Percentiles rank a stretch among this genome's conserved stretches.
phyloP scores from a whole-genome alignment of 2,888 invertebrate genomes.

The Eudemis profundana region DNA sequence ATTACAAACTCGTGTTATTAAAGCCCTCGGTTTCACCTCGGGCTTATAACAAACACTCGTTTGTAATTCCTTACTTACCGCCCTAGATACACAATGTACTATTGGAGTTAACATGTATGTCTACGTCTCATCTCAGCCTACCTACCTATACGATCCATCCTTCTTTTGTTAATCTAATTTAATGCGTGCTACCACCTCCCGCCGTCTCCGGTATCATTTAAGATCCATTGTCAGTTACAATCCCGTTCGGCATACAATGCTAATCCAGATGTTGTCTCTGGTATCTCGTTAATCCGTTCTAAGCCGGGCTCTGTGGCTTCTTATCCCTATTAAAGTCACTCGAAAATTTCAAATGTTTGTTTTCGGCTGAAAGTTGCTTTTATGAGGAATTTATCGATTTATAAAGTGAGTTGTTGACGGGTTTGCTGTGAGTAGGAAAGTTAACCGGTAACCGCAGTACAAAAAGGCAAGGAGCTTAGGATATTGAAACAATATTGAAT shows the following conservation, averaged over 20 bases:
- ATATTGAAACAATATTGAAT: too few species aligned
- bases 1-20: too few species aligned
- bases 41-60: too few species aligned
- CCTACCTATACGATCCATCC: neutral
- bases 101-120: too few species aligned
- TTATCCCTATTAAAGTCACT: constrained; percentile 49
- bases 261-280: constrained; percentile 43
- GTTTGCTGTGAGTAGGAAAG: neutral
- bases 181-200: constrained; percentile 24
- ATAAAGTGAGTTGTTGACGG: neutral
- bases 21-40: too few species aligned
- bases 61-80: too few species aligned
- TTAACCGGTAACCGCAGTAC: neutral
- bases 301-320: constrained; percentile 44
- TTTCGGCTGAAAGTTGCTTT: constrained; percentile 20
- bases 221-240: constrained; percentile 37
- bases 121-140: too few species aligned
- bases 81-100: too few species aligned
- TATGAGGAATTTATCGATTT: constrained; percentile 18
- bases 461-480: too few species aligned
- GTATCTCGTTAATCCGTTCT: constrained; percentile 41
- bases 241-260: constrained; percentile 31
- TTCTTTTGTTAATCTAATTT: constrained; percentile 26
- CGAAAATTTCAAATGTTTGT: constrained; percentile 37
- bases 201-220: constrained; percentile 35